phyloP scores from a whole-genome alignment of 23 tunicate species.

The Halocynthia aurantium region DNA sequence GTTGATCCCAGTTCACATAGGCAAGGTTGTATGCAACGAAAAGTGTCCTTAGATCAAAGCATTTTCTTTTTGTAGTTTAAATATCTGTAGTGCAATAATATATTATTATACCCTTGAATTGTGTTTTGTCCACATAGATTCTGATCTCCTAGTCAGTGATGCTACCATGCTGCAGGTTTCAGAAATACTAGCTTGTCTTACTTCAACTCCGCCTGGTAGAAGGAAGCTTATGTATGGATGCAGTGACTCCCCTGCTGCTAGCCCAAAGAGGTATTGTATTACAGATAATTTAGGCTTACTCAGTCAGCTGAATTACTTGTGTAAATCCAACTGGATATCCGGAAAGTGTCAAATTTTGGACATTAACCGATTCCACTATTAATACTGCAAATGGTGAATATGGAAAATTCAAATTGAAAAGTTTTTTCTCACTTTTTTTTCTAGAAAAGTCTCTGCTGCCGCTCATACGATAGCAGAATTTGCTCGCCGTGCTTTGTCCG shows the following conservation, averaged over 20 bases:
- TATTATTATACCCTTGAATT: background rate
- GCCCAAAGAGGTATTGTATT: too few species aligned
- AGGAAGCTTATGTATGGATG: constrained; percentile 43
- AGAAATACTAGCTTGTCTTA: constrained; percentile 59
- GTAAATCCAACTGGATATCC: too few species aligned
- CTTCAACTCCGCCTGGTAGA: constrained; percentile 75
- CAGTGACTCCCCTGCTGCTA: background rate
- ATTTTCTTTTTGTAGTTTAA: too few species aligned
- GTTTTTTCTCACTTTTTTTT: background rate
- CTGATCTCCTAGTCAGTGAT: constrained; percentile 34
- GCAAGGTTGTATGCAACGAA: too few species aligned
- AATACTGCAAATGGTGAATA: background rate
- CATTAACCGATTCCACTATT: background rate
- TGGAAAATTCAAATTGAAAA: background rate
- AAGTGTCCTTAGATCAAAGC: too few species aligned
- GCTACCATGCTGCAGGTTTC: constrained; percentile 72
- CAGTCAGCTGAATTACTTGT: too few species aligned
- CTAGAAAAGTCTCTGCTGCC: constrained; percentile 34
- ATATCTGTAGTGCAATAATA: too few species aligned
- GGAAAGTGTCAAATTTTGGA: too few species aligned
- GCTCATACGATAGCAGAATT: constrained; percentile 75
- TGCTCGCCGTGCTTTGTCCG: constrained; percentile 44
- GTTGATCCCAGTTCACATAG: too few species aligned
- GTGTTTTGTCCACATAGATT: background rate
- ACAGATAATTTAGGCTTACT: too few species aligned